A percentile compares a stretch with the other conserved stretches of the same genome.
Conservation (phyloP, 2,113 vertebrate species). For the Holacanthus passer region DNA sequence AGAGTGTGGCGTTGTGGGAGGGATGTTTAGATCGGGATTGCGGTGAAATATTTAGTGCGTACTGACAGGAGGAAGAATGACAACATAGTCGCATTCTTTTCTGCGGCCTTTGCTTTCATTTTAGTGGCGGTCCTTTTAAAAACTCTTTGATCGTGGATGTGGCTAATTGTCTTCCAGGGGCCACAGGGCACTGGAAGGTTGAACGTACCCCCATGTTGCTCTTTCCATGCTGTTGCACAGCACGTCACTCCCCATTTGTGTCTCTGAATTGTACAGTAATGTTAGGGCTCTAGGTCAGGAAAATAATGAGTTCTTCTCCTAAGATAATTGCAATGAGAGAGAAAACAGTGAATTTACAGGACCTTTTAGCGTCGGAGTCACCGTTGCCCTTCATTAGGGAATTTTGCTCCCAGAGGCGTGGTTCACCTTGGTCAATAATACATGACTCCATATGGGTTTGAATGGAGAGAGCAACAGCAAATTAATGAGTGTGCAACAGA, state of each 20-base stretch:
- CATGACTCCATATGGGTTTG: slow-evolving; percentile 30
- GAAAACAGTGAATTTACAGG: slow-evolving; percentile 12
- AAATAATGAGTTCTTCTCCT: slow-evolving; percentile 44
- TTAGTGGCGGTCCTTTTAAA: not conserved
- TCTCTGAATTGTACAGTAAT: slow-evolving; percentile 36
- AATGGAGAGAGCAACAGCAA: not conserved
- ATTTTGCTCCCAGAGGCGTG: slow-evolving; percentile 6
- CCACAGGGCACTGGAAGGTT: slow-evolving; percentile 12
- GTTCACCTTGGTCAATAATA: slow-evolving; percentile 50
- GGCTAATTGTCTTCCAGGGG: slow-evolving; percentile 8
- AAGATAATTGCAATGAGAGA: slow-evolving; percentile 21
- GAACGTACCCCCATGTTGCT: slow-evolving; percentile 26
- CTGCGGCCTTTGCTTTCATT: slow-evolving; percentile 18
- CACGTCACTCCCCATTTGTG: slow-evolving; percentile 34
- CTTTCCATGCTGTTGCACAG: slow-evolving; percentile 29
- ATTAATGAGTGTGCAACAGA: slow-evolving; percentile 42
- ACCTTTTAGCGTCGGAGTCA: slow-evolving; percentile 49
- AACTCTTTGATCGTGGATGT: not conserved
- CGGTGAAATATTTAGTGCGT: slow-evolving; percentile 62
- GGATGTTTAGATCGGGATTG: slow-evolving; percentile 49
- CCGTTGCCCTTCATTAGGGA: slow-evolving; percentile 24
- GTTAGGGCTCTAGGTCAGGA: slow-evolving; percentile 26
- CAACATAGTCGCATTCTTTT: not conserved
- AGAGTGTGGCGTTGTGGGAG: slow-evolving; percentile 38
- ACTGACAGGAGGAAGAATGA: slow-evolving; percentile 45